Conservation (phyloP, 1,140 invertebrate species). For the Chlorops oryzae region DNA sequence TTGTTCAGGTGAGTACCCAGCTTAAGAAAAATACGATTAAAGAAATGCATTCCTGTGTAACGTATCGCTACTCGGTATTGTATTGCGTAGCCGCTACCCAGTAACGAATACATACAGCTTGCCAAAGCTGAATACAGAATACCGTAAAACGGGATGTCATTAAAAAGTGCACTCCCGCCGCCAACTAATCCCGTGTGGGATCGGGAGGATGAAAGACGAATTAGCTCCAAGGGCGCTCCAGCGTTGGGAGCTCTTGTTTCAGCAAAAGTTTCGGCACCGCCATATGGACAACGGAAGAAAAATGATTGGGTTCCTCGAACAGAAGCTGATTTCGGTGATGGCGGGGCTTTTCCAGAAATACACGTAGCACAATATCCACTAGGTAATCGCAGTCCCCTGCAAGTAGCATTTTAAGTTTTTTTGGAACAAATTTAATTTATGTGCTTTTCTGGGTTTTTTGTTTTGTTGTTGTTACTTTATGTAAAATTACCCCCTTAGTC, state of each 20-base stretch:
- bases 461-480: no score
- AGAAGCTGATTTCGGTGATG: conserved; percentile 85
- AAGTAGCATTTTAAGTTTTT: neutral
- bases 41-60: no score
- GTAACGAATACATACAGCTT: no score
- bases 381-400: conserved; percentile 56
- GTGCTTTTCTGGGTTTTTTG: no score
- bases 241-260: conserved; percentile 67
- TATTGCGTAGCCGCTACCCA: no score
- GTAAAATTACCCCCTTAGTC: no score
- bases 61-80: no score
- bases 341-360: conserved; percentile 98
- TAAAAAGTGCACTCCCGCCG: conserved; percentile 68
- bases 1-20: no score
- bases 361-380: conserved; percentile 95
- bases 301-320: conserved; percentile 90
- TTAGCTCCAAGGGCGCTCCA: conserved; percentile 53
- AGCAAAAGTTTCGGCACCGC: conserved; percentile 80
- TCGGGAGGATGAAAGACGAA: conserved; percentile 75
- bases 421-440: no score
- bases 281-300: conserved; percentile 91
- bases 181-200: conserved; percentile 82
- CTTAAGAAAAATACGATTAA: no score
- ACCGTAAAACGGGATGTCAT: conserved; percentile 33
- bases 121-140: no score